A percentile compares a stretch with the other conserved stretches of the same genome.
phyloP scores from a whole-genome alignment of 1,140 invertebrate species.

The Danaus plexippus region DNA sequence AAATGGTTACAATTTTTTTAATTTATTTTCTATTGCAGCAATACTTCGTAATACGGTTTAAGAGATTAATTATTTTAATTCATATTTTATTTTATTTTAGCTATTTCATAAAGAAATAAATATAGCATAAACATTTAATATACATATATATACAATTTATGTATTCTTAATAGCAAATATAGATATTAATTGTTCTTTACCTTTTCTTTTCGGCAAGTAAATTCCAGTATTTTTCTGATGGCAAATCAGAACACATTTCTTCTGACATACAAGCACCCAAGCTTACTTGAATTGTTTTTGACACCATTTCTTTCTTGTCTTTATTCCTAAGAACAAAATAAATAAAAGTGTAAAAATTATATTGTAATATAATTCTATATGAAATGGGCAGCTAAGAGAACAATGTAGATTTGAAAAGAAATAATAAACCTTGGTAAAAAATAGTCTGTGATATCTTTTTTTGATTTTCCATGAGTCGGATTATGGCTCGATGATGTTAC shows the following conservation, averaged over 20 bases:
- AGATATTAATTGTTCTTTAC: conserved; percentile 13
- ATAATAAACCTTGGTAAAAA: conserved; percentile 6
- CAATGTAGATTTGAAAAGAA: no score
- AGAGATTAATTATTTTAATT: no score
- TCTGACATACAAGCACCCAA: conserved; percentile 15
- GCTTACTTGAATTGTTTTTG: conserved; percentile 22
- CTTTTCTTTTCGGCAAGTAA: conserved; percentile 26
- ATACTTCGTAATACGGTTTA: no score
- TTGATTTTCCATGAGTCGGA: conserved; percentile 2
- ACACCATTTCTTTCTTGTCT: conserved; percentile 13
- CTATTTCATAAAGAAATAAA: no score
- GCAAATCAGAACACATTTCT: conserved; percentile 10
- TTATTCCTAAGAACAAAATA: conserved; percentile 14
- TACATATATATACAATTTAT: no score
- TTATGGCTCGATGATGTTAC: background rate
- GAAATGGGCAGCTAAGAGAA: no score
- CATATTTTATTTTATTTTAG: no score
- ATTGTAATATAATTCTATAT: background rate
- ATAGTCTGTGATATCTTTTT: conserved; percentile 16
- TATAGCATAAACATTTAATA: no score
- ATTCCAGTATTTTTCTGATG: conserved; percentile 23
- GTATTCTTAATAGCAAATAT: conserved; percentile 4
- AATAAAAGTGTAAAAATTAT: background rate
- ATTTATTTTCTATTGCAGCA: no score
- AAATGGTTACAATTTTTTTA: no score